A percentile compares a stretch with the other conserved stretches of the same genome.
Evolutionary conservation across 2,888 invertebrate genomes (phyloP).

Genomic region (Heliconius charithonia): DNA sequence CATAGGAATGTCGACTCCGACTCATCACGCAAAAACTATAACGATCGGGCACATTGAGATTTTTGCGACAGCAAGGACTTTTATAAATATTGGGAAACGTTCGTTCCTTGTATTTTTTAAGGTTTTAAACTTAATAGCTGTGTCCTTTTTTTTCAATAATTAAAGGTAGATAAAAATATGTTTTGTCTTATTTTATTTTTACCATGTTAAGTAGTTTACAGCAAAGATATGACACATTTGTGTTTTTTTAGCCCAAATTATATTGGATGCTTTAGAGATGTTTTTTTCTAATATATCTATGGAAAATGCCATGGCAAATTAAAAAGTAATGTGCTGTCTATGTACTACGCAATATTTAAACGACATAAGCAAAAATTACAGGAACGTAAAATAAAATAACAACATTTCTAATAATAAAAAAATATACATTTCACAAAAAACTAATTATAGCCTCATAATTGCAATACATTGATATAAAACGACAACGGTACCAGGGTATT

Average conservation of each 20-base stretch:
- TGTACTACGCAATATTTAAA: too few relatives aligned
- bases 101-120: background rate
- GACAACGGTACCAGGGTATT: background rate
- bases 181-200: too few relatives aligned
- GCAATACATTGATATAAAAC: background rate
- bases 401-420: background rate
- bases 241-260: too few relatives aligned
- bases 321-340: background rate
- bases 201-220: too few relatives aligned
- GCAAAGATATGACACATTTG: too few relatives aligned
- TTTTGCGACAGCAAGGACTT: conserved; percentile 40
- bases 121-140: background rate
- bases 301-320: background rate
- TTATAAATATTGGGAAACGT: conserved; percentile 28
- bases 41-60: conserved; percentile 51
- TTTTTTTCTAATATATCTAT: too few relatives aligned
- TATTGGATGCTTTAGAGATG: too few relatives aligned
- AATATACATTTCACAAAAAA: background rate
- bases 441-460: background rate
- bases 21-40: conserved; percentile 72
- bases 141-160: background rate
- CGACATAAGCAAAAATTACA: too few relatives aligned
- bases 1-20: conserved; percentile 67
- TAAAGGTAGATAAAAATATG: background rate
- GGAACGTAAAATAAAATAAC: too few relatives aligned